Percentiles rank a stretch among this genome's conserved stretches.
Conservation (phyloP, 2,888 invertebrate species). For the Drosophila kuntzei region DNA sequence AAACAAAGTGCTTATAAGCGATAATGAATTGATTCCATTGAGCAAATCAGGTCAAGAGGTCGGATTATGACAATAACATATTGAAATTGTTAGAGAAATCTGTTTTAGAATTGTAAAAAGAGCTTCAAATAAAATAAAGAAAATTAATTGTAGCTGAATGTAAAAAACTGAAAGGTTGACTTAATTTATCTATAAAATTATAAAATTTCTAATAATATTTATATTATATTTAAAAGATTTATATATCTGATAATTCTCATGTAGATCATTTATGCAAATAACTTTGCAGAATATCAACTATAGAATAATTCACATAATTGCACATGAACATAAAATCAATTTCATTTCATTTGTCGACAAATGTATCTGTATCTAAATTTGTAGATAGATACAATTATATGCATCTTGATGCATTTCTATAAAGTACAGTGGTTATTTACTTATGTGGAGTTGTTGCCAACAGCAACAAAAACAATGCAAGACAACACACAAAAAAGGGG, state of each 20-base stretch:
- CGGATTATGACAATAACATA: conserved; percentile 1
- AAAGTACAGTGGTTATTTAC: conserved; percentile 48
- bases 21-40: conserved; percentile 24
- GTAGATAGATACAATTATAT: conserved; percentile 9
- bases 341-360: neutral
- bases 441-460: conserved; percentile 44
- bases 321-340: neutral
- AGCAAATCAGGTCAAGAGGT: conserved; percentile 43
- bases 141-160: neutral
- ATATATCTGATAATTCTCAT: no score
- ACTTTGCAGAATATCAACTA: no score
- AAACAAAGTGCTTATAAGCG: conserved; percentile 20
- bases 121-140: neutral
- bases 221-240: no score
- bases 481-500: conserved; percentile 28
- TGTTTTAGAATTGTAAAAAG: neutral
- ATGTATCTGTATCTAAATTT: neutral
- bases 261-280: no score
- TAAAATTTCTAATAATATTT: neutral
- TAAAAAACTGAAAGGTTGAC: neutral
- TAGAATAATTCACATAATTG: no score
- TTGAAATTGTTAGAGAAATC: conserved; percentile 5
- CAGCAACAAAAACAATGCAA: conserved; percentile 23
- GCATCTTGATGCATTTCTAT: conserved; percentile 26
- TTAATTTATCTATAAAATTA: neutral